These are phyloP conservation scores for Haliaeetus leucogaster DNA, from an alignment of 2,113 vertebrate genomes.

Conservation along the genomic window DNA sequence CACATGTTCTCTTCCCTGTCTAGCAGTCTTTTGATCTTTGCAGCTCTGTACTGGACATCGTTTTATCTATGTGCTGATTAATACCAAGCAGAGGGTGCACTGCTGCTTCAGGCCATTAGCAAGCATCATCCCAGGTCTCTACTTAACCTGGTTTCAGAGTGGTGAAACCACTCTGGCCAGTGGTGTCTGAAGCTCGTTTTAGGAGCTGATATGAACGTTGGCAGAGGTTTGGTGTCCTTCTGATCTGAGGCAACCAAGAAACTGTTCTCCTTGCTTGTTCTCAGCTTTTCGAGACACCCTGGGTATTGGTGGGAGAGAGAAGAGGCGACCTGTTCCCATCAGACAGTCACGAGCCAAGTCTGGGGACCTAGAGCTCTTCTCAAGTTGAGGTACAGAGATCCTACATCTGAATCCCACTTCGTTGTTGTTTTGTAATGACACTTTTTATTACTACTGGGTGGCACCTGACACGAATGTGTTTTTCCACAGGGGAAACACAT, in stretches of 20 bases:
- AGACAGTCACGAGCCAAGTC: not conserved
- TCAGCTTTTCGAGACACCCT: not conserved
- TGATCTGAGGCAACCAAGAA: not conserved
- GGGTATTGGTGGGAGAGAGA: not conserved
- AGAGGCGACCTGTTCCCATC: not conserved
- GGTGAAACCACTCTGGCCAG: not conserved
- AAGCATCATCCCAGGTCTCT: not conserved
- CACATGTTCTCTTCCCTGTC: not conserved
- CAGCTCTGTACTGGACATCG: not conserved
- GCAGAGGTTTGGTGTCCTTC: not conserved
- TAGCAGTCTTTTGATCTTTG: not conserved
- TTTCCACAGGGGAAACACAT: not conserved
- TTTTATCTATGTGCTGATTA: not conserved
- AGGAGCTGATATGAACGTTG: not conserved
- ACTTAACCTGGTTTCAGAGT: not conserved
- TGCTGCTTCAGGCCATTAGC: not conserved
- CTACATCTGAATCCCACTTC: not conserved
- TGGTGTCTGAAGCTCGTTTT: not conserved
- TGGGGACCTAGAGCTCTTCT: not conserved
- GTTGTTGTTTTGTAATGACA: not conserved
- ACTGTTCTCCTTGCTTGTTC: not conserved
- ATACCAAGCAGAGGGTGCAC: not conserved
- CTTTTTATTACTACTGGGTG: not conserved
- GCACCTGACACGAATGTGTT: fast-evolving
- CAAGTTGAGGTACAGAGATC: not conserved